Evolutionary conservation across 2,888 invertebrate genomes (phyloP).

Genomic region (Mythimna loreyi): DNA sequence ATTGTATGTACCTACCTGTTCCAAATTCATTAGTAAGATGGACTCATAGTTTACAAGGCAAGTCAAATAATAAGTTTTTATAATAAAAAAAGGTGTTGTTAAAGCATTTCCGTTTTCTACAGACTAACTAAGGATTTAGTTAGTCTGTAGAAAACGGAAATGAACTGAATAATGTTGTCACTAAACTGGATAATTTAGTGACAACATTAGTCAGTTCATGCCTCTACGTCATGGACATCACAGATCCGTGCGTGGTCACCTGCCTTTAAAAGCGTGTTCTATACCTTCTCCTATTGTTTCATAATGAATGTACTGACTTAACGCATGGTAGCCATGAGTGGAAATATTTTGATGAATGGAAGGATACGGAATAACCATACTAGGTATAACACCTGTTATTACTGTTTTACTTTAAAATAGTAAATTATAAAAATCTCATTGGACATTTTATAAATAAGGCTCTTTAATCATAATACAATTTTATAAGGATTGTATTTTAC

Average conservation of each 20-base stretch:
- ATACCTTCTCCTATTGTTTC: conserved; percentile 41
- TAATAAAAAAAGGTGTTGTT: not conserved
- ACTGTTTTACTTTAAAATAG: too few relatives aligned
- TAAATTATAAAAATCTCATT: too few relatives aligned
- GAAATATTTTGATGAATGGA: conserved; percentile 42
- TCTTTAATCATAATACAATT: not conserved
- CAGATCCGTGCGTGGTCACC: conserved; percentile 16
- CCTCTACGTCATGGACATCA: conserved; percentile 3
- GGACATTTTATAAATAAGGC: too few relatives aligned
- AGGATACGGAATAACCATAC: conserved; percentile 9
- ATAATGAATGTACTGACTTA: conserved; percentile 40
- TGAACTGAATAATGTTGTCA: too few relatives aligned
- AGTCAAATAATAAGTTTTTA: too few relatives aligned
- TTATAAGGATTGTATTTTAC: not conserved
- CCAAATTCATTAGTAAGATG: too few relatives aligned
- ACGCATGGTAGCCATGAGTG: conserved; percentile 4
- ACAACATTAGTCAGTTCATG: not conserved
- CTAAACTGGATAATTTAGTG: too few relatives aligned
- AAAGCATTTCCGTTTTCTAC: not conserved
- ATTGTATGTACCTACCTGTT: too few relatives aligned
- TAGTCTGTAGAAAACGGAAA: not conserved
- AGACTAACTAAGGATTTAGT: too few relatives aligned
- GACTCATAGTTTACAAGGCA: too few relatives aligned
- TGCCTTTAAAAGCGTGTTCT: conserved; percentile 9
- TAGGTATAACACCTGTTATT: not conserved